Evolutionary conservation across 2,888 invertebrate genomes (phyloP).

Genomic region (Epinotia demarniana): DNA sequence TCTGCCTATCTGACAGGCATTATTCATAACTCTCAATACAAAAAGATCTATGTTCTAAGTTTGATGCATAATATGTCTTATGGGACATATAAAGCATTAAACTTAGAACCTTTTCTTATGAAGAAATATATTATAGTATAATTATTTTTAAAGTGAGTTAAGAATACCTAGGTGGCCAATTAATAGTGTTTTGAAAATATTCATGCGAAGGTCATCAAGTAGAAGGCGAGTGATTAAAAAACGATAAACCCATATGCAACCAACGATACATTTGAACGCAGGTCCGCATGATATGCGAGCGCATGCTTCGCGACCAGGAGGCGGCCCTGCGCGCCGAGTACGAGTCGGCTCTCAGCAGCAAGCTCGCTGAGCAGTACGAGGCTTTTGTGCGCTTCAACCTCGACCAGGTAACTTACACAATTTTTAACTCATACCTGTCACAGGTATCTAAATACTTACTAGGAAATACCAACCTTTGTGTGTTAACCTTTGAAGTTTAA

Average conservation of each 20-base stretch:
- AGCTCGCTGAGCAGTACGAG: conserved; percentile 99
- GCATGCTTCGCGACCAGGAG: conserved; percentile 98
- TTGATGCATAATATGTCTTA: too few species aligned
- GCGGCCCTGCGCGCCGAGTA: conserved; percentile 97
- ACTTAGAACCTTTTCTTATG: too few species aligned
- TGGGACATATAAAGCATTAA: too few species aligned
- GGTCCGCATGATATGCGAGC: conserved; percentile 98
- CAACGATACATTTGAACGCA: conserved; percentile 60
- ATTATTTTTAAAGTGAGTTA: background rate
- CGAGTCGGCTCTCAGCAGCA: conserved; percentile 95
- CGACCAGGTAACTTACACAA: conserved; percentile 90
- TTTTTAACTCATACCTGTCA: background rate
- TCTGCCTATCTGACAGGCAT: too few species aligned
- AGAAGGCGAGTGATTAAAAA: background rate
- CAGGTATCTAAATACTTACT: too few species aligned
- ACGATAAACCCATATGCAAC: background rate
- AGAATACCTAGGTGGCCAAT: background rate
- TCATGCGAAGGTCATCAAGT: background rate
- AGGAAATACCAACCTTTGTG: too few species aligned
- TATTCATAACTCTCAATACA: too few species aligned
- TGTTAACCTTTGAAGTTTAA: too few species aligned
- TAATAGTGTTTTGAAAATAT: background rate
- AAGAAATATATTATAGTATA: too few species aligned
- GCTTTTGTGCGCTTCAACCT: conserved; percentile 99
- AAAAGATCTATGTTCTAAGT: too few species aligned